Percentiles rank a stretch among this genome's conserved stretches.
phyloP scores from a whole-genome alignment of 2,797 vertebrate species.

The Emydoidea blandingii region DNA sequence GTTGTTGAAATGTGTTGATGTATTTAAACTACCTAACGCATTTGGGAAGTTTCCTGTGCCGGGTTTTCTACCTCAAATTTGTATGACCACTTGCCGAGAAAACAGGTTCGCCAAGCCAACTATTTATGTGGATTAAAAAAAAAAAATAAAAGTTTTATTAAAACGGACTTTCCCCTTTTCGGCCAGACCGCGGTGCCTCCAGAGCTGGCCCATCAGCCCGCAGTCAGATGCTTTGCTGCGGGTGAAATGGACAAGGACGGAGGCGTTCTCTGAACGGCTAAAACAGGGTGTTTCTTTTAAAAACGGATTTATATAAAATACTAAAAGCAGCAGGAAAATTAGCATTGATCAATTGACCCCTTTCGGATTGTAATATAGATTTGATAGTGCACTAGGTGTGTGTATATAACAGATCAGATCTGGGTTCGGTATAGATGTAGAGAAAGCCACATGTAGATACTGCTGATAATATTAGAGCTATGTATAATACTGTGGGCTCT shows the following conservation, averaged over 20 bases:
- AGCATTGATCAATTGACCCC: background rate
- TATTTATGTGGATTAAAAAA: constrained; percentile 77
- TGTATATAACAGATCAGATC: background rate
- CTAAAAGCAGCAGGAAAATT: background rate
- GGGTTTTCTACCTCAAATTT: constrained; percentile 85
- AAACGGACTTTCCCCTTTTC: background rate
- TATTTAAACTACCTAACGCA: constrained; percentile 86
- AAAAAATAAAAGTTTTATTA: constrained; percentile 77
- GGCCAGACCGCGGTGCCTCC: no score
- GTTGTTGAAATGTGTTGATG: constrained; percentile 61
- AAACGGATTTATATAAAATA: background rate
- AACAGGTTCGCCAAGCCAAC: constrained; percentile 74
- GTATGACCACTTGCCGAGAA: constrained; percentile 79
- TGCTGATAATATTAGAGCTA: background rate
- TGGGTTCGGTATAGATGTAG: background rate
- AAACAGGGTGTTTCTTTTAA: background rate
- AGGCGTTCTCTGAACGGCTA: background rate
- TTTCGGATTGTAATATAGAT: background rate
- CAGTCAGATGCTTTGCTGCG: background rate
- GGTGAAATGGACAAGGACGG: background rate
- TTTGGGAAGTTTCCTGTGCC: constrained; percentile 75
- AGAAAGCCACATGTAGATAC: background rate
- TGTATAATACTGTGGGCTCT: background rate
- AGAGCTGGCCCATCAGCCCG: background rate
- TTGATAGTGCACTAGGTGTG: background rate